A percentile compares a stretch with the other conserved stretches of the same genome.
Conservation (phyloP, 92 coral and sea anemone species). For the Isaurus tuberculatus region DNA sequence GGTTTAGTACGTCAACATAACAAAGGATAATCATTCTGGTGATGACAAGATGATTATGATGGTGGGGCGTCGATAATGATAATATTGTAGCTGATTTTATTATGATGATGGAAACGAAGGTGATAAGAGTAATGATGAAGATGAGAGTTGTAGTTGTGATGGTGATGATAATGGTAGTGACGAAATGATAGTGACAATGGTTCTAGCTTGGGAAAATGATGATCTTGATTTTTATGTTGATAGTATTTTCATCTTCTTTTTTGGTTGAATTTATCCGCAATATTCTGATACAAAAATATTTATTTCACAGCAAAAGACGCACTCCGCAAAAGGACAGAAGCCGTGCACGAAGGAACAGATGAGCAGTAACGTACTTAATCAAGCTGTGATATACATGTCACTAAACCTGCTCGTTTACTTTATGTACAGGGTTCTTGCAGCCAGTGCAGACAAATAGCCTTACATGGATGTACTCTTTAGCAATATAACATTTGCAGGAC, state of each 20-base stretch:
- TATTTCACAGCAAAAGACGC: constrained; percentile 19
- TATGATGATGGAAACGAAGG: too few species aligned
- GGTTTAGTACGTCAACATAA: too few species aligned
- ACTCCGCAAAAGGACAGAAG: constrained; percentile 28
- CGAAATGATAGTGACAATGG: neutral
- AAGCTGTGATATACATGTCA: neutral
- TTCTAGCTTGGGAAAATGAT: too few species aligned
- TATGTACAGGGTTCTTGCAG: too few species aligned
- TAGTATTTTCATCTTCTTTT: too few species aligned
- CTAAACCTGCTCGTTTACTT: too few species aligned
- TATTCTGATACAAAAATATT: neutral
- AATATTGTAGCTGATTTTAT: too few species aligned
- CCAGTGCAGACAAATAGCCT: too few species aligned
- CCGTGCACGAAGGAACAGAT: constrained; percentile 28
- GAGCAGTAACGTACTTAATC: neutral
- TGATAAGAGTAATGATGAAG: neutral
- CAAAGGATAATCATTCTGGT: too few species aligned
- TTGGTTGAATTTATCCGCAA: neutral
- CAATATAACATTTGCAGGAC: neutral
- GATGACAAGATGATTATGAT: too few species aligned
- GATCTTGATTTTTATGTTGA: too few species aligned
- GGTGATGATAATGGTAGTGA: neutral
- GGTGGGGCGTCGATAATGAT: too few species aligned
- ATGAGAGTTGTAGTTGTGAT: neutral
- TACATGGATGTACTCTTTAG: neutral